phyloP scores from a whole-genome alignment of 1,140 invertebrate species.

The Episyrphus balteatus region DNA sequence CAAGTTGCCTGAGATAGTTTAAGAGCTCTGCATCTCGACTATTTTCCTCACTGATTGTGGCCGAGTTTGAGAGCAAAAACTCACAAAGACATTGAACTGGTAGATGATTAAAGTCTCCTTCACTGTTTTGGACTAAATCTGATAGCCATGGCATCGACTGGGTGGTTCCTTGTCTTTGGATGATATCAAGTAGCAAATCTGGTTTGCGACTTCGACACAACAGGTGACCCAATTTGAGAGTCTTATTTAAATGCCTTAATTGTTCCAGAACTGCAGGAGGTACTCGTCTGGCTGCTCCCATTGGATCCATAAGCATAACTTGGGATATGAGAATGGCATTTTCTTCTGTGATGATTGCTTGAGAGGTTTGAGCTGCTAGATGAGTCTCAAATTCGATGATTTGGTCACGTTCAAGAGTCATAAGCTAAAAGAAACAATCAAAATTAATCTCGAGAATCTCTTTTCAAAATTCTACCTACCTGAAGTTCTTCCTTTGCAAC shows the following conservation, averaged over 20 bases:
- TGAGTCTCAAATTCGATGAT: constrained; percentile 91
- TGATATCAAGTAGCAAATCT: constrained; percentile 87
- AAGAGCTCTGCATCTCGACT: constrained; percentile 55
- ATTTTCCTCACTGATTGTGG: constrained; percentile 30
- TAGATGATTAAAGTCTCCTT: constrained; percentile 48
- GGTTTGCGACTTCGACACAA: constrained; percentile 81
- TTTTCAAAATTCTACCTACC: constrained; percentile 7
- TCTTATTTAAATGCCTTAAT: constrained; percentile 65
- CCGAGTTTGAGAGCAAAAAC: constrained; percentile 69
- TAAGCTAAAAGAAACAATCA: constrained; percentile 41
- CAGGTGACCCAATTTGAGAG: constrained; percentile 75
- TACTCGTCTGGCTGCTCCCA: constrained; percentile 67
- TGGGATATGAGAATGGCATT: constrained; percentile 78
- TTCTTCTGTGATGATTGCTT: constrained; percentile 79
- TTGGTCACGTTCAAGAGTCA: constrained; percentile 62
- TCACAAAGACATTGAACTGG: constrained; percentile 95
- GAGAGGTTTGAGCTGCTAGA: constrained; percentile 77
- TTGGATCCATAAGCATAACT: constrained; percentile 73
- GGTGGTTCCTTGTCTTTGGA: constrained; percentile 74
- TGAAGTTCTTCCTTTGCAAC: constrained; percentile 31
- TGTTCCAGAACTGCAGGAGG: constrained; percentile 67
- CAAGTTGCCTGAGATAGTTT: constrained; percentile 56
- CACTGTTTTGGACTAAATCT: constrained; percentile 84
- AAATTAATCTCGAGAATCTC: constrained; percentile 5
- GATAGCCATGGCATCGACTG: constrained; percentile 96